Evolutionary conservation across 2,113 vertebrate species (phyloP).

Genomic region (Leptobrachium leishanense): DNA sequence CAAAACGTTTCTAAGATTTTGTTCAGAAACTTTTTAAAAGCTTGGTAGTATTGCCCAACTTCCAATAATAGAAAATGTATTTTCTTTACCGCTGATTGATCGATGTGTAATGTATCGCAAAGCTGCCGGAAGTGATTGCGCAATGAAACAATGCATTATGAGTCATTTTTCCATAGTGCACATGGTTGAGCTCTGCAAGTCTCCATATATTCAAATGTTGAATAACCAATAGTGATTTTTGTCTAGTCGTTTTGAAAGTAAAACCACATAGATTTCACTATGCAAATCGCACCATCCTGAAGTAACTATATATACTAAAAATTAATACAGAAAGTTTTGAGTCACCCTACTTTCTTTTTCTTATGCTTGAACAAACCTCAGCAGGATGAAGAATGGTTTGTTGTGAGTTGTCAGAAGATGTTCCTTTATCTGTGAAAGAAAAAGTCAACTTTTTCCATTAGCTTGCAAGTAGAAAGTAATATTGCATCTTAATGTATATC

Average conservation of each 20-base stretch:
- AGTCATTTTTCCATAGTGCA: constrained; percentile 57
- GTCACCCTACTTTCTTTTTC: background rate
- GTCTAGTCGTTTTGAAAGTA: constrained; percentile 66
- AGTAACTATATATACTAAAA: constrained; percentile 40
- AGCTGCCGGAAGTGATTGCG: constrained; percentile 12
- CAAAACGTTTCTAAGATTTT: background rate
- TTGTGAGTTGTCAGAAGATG: background rate
- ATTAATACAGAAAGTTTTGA: background rate
- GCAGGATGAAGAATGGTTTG: background rate
- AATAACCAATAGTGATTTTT: constrained; percentile 58
- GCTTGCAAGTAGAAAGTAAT: too few relatives aligned
- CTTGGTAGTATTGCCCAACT: background rate
- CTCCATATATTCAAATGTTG: constrained; percentile 55
- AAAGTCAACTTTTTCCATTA: background rate
- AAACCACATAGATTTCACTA: constrained; percentile 71
- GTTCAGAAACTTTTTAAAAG: background rate
- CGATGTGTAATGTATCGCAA: constrained; percentile 37
- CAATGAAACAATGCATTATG: constrained; percentile 52
- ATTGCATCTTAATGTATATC: too few relatives aligned
- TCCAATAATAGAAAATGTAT: background rate
- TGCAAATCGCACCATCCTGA: constrained; percentile 52
- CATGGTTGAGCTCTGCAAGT: constrained; percentile 49
- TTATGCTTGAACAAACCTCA: background rate
- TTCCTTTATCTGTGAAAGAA: background rate
- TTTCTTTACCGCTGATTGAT: background rate